Evolutionary conservation across 2,113 vertebrate genomes (phyloP).

Genomic region (Danionella cerebrum): DNA sequence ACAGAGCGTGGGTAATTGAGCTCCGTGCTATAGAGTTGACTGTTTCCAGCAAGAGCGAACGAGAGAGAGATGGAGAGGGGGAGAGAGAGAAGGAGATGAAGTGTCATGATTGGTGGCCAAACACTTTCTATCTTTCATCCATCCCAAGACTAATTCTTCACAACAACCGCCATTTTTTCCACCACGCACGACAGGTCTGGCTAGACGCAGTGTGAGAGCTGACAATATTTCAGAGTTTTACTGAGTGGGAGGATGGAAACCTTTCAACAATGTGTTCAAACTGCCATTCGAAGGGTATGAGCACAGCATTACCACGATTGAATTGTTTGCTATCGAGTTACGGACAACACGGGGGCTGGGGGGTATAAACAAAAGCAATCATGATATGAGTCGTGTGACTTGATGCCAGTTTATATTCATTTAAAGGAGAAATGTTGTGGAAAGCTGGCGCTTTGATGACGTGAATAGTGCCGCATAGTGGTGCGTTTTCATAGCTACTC

Average conservation of each 20-base stretch:
- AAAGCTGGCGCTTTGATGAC: too few species aligned
- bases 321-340: too few species aligned
- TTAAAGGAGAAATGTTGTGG: too few species aligned
- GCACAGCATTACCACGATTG: too few species aligned
- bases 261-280: not conserved
- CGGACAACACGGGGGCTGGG: too few species aligned
- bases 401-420: too few species aligned
- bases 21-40: constrained; percentile 48
- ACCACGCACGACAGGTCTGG: not conserved
- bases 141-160: constrained; percentile 19
- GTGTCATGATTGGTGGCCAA: constrained; percentile 20
- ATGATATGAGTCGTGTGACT: too few species aligned
- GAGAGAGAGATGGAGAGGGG: not conserved
- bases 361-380: too few species aligned
- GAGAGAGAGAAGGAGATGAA: constrained; percentile 15
- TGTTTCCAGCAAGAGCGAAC: constrained; percentile 31
- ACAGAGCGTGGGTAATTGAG: constrained; percentile 77
- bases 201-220: not conserved
- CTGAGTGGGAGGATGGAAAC: not conserved
- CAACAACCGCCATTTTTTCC: not conserved
- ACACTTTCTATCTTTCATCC: constrained; percentile 26
- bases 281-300: not conserved
- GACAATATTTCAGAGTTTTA: constrained; percentile 6
- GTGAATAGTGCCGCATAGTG: too few species aligned
- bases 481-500: too few species aligned